Percentiles rank a stretch among this genome's conserved stretches.
Evolutionary conservation across 2,888 invertebrate species (phyloP).

Genomic region (Odontothrips loti): DNA sequence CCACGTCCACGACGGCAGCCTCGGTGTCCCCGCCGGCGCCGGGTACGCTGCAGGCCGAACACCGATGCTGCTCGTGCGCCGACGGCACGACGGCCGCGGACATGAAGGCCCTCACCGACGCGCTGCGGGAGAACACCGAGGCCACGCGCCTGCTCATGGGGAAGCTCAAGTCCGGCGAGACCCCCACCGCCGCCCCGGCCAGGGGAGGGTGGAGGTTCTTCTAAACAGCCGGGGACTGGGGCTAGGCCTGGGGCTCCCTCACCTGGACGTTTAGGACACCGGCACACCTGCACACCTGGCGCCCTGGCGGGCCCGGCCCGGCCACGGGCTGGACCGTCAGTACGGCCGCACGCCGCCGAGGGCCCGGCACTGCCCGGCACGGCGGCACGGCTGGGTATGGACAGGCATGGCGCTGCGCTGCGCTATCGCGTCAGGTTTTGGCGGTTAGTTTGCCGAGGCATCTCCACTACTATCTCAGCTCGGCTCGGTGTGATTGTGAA

Average conservation of each 20-base stretch:
- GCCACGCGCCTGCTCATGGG: neutral
- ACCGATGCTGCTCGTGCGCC: neutral
- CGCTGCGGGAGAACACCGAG: neutral
- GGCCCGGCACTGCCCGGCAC: no score
- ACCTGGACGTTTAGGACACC: neutral
- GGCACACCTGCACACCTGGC: neutral
- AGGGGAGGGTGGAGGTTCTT: neutral
- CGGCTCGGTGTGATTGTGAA: no score
- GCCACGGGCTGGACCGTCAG: neutral
- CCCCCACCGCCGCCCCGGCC: neutral
- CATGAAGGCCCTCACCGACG: neutral
- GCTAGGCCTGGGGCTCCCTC: neutral
- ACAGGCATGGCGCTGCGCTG: no score
- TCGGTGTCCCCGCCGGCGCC: neutral
- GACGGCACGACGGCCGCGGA: neutral
- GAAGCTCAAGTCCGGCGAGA: neutral
- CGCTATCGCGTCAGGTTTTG: no score
- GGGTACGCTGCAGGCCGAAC: neutral
- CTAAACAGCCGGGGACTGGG: neutral
- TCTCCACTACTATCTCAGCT: no score
- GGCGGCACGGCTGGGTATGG: no score
- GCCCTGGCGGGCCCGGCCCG: neutral
- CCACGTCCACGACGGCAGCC: neutral
- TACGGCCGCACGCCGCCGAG: no score
- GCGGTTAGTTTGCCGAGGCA: no score